These are phyloP conservation scores for Pangasius macronema DNA, from an alignment of 2,797 vertebrate genomes.

Conservation along the genomic window DNA sequence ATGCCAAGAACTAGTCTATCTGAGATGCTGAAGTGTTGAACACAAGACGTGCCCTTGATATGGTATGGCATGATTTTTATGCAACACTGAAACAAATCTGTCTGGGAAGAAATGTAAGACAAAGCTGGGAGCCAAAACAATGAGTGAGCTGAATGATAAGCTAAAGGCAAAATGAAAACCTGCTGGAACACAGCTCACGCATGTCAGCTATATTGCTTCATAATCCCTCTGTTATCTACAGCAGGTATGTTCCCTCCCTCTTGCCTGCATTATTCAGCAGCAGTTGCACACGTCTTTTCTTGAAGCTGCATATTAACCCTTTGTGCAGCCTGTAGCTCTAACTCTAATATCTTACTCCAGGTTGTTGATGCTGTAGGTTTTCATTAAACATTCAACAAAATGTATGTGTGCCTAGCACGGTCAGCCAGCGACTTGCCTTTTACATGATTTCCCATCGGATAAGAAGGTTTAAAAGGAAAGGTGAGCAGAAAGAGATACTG, in stretches of 20 bases:
- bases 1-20: constrained; percentile 30
- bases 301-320: not conserved
- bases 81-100: constrained; percentile 26
- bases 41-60: constrained; percentile 9
- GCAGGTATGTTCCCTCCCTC: constrained; percentile 29
- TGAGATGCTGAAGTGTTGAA: constrained; percentile 24
- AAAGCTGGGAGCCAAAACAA: constrained; percentile 31
- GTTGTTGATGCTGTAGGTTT: not conserved
- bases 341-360: not conserved
- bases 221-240: constrained; percentile 44
- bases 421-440: constrained; percentile 53
- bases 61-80: constrained; percentile 22
- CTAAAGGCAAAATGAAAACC: constrained; percentile 31
- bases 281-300: constrained; percentile 13
- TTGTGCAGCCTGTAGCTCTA: not conserved
- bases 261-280: not conserved
- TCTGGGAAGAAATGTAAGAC: constrained; percentile 36
- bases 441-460: constrained; percentile 49
- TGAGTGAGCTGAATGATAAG: constrained; percentile 25
- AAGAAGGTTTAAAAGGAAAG: constrained; percentile 42
- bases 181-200: constrained; percentile 31
- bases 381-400: not conserved
- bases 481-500: constrained; percentile 18
- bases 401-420: not conserved
- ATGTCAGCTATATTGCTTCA: constrained; percentile 31